phyloP scores from a whole-genome alignment of 2,888 invertebrate genomes.

The Syrista parreyssii region DNA sequence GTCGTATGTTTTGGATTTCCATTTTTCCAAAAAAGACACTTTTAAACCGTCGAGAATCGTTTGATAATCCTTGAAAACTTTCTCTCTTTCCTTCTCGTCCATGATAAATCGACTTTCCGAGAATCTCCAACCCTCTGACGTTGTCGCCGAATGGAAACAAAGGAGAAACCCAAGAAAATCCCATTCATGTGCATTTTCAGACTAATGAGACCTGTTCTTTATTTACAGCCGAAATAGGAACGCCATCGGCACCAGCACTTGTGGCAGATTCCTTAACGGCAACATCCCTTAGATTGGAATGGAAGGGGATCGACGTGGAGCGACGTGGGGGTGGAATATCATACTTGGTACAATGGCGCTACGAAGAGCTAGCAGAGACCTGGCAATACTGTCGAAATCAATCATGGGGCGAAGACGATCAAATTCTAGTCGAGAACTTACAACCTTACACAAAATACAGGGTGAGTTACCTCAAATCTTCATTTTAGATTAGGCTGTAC shows the following conservation, averaged over 20 bases:
- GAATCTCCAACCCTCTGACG: background rate
- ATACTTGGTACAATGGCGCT: conserved; percentile 80
- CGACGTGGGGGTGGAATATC: conserved; percentile 69
- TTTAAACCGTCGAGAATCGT: conserved; percentile 41
- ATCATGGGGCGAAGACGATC: conserved; percentile 74
- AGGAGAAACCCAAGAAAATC: no score
- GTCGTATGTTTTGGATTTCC: conserved; percentile 39
- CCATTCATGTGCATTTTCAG: no score
- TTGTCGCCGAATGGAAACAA: no score
- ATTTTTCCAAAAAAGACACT: conserved; percentile 43
- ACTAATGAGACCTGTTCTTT: no score
- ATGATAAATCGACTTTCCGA: no score
- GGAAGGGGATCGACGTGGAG: conserved; percentile 69
- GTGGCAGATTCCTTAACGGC: conserved; percentile 82
- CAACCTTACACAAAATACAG: conserved; percentile 91
- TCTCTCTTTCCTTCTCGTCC: conserved; percentile 13
- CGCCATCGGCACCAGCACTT: conserved; percentile 79
- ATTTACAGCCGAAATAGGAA: conserved; percentile 73
- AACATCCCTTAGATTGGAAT: conserved; percentile 82
- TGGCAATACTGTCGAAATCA: conserved; percentile 88
- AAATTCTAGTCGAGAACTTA: conserved; percentile 80
- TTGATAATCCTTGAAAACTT: conserved; percentile 41
- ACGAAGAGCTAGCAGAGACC: conserved; percentile 75
- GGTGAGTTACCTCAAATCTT: conserved; percentile 69
- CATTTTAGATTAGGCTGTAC: background rate